Evolutionary conservation across 2,888 invertebrate genomes (phyloP), one percentile per base, ranked within the genome.

Genomic region (Bombyx huttoni): DNA sequence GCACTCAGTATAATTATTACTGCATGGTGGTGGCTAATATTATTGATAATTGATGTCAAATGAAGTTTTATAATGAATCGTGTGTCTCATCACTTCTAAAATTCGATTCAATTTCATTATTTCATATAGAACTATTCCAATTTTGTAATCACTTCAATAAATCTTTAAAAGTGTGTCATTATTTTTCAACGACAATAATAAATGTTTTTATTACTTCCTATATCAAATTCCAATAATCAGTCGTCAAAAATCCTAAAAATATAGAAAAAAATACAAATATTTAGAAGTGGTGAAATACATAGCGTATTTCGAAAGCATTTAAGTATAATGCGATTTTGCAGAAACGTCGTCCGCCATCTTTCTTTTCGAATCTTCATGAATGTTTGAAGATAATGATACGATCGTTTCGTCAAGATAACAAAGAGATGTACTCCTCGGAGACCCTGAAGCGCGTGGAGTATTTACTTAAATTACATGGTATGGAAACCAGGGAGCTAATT

Each of bases 331-430:
- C 49, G 50, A 59, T 53, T 53, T 88, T 89, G 53, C 87, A 95
- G 93, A 96, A 96, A 92, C 92, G 96, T 61, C 92, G 96, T 55
- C 96, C 97, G 1, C 94, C 96, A 13, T 91, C 94, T n/a, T 98
- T 97, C 79, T 98, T 97, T 78, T 92, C 94, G 54, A 96, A 98
- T 71, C 91, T 99, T 54, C 94, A 94, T 65, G 94, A 95, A 64
- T 96, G 98, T 46, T 86, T 98, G 48, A 92, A 93, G 62, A 92
- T 96, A 47, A 92, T 99, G 89, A 92, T 95, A 52, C 93, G 94
- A 49, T 97, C 96, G 60, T 98, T 99, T 89, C 95, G 96, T 68
- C 93, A 93, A 68, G 90, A 91, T 54, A 90, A 91, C 59, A 89
- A 90, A 13, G 89, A 89, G 40, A 78, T 86, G 6, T 84, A 82